These are phyloP conservation scores for Megathymus violae DNA, from an alignment of 1,140 invertebrate species.

Conservation along the genomic window DNA sequence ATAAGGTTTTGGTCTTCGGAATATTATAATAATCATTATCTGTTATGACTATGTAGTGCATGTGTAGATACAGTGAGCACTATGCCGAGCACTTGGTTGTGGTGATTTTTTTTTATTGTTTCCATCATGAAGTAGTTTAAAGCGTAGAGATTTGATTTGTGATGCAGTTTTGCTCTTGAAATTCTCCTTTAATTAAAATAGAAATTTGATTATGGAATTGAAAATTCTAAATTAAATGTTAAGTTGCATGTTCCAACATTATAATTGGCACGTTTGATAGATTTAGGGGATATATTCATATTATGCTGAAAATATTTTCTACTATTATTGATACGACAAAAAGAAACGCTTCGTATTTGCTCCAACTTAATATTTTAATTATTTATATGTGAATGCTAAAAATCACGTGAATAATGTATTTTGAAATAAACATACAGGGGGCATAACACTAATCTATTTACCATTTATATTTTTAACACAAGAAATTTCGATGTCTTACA, in stretches of 20 bases:
- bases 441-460: too few relatives aligned
- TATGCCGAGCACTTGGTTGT: conserved; percentile 77
- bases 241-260: conserved; percentile 60
- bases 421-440: too few relatives aligned
- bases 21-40: neutral
- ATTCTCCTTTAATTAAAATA: conserved; percentile 72
- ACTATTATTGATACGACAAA: too few relatives aligned
- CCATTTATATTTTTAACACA: too few relatives aligned
- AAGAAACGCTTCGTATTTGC: too few relatives aligned
- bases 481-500: too few relatives aligned
- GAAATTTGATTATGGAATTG: conserved; percentile 39
- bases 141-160: conserved; percentile 65
- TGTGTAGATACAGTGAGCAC: conserved; percentile 71
- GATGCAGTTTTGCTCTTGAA: conserved; percentile 74
- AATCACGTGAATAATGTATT: neutral
- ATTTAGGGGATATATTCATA: conserved; percentile 41
- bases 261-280: conserved; percentile 54
- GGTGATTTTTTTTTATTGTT: conserved; percentile 65
- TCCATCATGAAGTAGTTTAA: conserved; percentile 60
- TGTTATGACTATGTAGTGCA: conserved; percentile 62
- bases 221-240: conserved; percentile 44
- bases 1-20: conserved; percentile 12
- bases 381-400: conserved; percentile 5
- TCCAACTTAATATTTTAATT: too few relatives aligned
- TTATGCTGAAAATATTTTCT: too few relatives aligned